Conservation (phyloP, 2,888 invertebrate species). For the Amaurobius ferox region DNA sequence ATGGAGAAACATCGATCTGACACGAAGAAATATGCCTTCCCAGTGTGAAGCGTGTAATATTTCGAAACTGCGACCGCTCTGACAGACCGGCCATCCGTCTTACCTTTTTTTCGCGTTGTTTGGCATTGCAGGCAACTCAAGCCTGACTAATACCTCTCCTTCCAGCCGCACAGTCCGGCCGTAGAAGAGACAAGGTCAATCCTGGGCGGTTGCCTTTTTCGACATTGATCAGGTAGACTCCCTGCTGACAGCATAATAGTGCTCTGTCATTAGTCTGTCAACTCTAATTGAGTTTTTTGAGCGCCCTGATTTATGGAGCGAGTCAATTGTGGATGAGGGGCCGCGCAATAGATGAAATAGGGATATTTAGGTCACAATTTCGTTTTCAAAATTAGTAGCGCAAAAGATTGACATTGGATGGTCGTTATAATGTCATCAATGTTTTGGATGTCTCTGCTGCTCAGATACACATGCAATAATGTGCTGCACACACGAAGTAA, state of each 20-base stretch:
- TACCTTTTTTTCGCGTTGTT: neutral
- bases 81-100: neutral
- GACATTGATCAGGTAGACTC: conserved; percentile 62
- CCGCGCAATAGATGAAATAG: neutral
- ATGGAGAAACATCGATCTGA: too few relatives aligned
- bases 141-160: conserved; percentile 9
- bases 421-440: too few relatives aligned
- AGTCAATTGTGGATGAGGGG: neutral
- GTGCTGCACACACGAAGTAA: too few relatives aligned
- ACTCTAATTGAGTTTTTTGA: conserved; percentile 67
- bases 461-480: too few relatives aligned
- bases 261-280: conserved; percentile 67
- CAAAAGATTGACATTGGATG: too few relatives aligned
- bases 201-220: conserved; percentile 34
- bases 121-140: neutral
- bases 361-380: neutral
- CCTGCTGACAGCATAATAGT: conserved; percentile 65
- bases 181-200: conserved; percentile 55
- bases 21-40: too few relatives aligned
- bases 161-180: conserved; percentile 5
- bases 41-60: neutral
- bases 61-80: neutral
- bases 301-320: conserved; percentile 56
- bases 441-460: too few relatives aligned
- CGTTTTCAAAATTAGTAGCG: too few relatives aligned